Evolutionary conservation across 2,888 invertebrate species (phyloP).

Genomic region (Ectemnius cavifrons): DNA sequence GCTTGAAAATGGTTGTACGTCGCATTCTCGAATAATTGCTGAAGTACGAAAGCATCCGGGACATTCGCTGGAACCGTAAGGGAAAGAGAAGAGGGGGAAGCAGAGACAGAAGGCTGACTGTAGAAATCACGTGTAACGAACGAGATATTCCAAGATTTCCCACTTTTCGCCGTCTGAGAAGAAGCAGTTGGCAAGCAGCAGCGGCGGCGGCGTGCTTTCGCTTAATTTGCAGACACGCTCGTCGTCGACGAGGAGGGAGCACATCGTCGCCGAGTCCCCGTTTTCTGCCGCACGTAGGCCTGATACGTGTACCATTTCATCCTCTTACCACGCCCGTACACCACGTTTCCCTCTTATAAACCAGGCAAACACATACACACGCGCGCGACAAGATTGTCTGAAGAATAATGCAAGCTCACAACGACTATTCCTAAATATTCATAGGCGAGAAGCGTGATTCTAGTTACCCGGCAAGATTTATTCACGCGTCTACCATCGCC

Average conservation of each 20-base stretch:
- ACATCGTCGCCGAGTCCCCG: neutral
- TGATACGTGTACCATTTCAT: conserved; percentile 13
- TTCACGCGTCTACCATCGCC: too few relatives aligned
- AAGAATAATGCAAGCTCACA: neutral
- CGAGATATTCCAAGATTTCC: conserved; percentile 52
- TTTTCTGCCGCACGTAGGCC: conserved; percentile 9
- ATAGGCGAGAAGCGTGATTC: too few relatives aligned
- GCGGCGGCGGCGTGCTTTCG: conserved; percentile 26
- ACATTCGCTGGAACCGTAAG: conserved; percentile 19
- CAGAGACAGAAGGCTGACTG: conserved; percentile 25
- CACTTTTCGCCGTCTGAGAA: conserved; percentile 43
- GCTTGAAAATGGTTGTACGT: conserved; percentile 11
- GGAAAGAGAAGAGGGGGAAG: too few relatives aligned
- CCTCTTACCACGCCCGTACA: neutral
- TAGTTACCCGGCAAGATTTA: too few relatives aligned
- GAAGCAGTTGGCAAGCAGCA: conserved; percentile 37
- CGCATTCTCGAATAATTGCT: conserved; percentile 52
- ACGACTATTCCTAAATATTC: too few relatives aligned
- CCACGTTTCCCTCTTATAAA: conserved; percentile 8
- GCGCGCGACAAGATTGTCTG: neutral
- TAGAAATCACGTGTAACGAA: conserved; percentile 50
- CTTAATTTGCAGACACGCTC: conserved; percentile 45
- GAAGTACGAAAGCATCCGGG: conserved; percentile 45
- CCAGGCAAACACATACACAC: neutral
- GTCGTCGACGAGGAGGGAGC: conserved; percentile 18